Evolutionary conservation across 1,140 invertebrate genomes (phyloP), one percentile per base, ranked within the genome.

Genomic region (Myzus persicae): DNA sequence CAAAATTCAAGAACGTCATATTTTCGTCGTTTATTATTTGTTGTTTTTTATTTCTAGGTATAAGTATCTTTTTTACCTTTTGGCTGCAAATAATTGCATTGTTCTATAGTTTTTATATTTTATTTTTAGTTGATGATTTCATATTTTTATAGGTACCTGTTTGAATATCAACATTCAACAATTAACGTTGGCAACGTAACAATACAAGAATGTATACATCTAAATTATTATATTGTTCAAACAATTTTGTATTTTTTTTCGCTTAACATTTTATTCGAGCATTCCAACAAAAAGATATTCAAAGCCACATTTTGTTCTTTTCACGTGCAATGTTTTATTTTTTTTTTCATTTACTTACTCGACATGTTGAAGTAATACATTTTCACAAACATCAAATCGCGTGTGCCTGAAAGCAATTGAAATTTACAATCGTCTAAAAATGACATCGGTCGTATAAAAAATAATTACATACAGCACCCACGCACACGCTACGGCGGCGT

Each of bases 391-490:
- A 76, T 76, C 31, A 76, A 76, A 76, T 76, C 14, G 59, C 59
- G 31, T 76, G 59, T n/a, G 59, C 18, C 31, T 76, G 31, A 18
- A 76, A n/a, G n/a, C 59, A 76, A 76, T 76, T 76, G 59, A n/a
- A 76, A 76, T 76, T 76, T 76, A 76, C 59, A 76, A 76, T 76
- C 14, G 59, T 76, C 59, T n/a, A 76, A 76, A 76, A 76, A 76
- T n/a, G n/a, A 76, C 59, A 76, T 4, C n/a, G 59, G 59, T 22
- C 38, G 36, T 82, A 82, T 40, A 82, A 38, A 82, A 82, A 82
- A 82, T 82, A 40, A 76, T 76, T 76, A n/a, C 59, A 76, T 76
- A n/a, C 59, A 76, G n/a, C 59, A n/a, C 59, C 59, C 59, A n/a
- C n/a, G 59, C 14, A 76, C 59, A 20, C 59, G 31, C 31, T 67